Evolutionary conservation across 1,140 invertebrate genomes (phyloP), one percentile per base, ranked within the genome.

Genomic region (Drosophila watanabei): DNA sequence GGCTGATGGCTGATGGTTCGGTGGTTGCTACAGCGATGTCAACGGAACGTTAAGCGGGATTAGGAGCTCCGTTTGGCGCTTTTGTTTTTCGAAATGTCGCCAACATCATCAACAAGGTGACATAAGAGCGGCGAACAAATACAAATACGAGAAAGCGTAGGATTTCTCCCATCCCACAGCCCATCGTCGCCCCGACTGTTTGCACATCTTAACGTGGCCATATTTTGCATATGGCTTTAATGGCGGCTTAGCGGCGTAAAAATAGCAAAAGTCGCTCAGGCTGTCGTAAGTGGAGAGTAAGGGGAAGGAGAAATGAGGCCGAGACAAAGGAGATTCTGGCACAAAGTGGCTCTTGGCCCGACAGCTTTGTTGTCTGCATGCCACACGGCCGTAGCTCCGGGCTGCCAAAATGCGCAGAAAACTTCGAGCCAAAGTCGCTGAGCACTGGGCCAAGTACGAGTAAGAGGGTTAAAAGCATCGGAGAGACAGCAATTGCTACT

Each of bases 161-260:
- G 66, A 65, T 61, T 60, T 39, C 6, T 14, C 33, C 49, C 59
- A n/a, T 54, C 35, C 52, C 46, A 16, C 20, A 16, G 4, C 8
- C 46, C 24, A 69, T 52, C 13, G 24, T 52, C 16, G 24, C 24
- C 18, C 13, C 32, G 48, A 51, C 37, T 57, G 24, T 58, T 60
- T 49, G 57, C 57, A 71, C 51, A 73, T 73, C 69, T 51, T 60
- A 72, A 75, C 71, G 48, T 62, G 73, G 62, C 62, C 60, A 76
- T 79, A 78, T 78, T 89, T 90, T 89, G 79, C 85, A 88, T 88
- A 88, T 85, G 85, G 78, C 85, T 85, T 89, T 89, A 88, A 88
- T 88, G 79, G 75, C 78, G 51, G 79, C 85, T 88, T 85, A 88
- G 77, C 65, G 77, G 77, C 86, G 57, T 89, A 89, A 88, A 89